These are phyloP conservation scores for Ostrea edulis DNA, from an alignment of 1,140 invertebrate species.

Conservation along the genomic window DNA sequence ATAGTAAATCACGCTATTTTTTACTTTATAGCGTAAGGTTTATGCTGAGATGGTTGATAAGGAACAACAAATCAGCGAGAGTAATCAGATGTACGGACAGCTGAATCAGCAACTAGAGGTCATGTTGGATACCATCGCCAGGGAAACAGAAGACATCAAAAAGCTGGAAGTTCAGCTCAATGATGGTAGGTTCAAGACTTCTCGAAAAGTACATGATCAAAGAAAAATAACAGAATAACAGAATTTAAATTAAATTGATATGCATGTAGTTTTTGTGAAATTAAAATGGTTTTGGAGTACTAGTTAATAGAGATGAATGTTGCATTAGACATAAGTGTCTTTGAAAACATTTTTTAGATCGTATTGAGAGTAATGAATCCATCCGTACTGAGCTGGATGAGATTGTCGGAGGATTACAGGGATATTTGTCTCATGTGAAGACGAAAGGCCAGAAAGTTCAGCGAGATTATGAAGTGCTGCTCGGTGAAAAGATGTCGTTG, in stretches of 20 bases:
- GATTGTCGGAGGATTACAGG: constrained; percentile 73
- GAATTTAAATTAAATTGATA: neutral
- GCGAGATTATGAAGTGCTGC: constrained; percentile 69
- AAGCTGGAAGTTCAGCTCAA: constrained; percentile 73
- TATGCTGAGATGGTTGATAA: constrained; percentile 73
- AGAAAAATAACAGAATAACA: neutral
- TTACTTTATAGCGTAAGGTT: constrained; percentile 17
- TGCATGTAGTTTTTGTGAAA: neutral
- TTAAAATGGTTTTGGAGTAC: neutral
- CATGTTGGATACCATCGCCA: constrained; percentile 72
- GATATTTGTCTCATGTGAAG: constrained; percentile 72
- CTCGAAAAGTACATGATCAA: neutral
- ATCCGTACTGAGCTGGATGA: constrained; percentile 74
- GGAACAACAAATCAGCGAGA: constrained; percentile 73
- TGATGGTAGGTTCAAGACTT: constrained; percentile 62
- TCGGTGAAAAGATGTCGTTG: constrained; percentile 68
- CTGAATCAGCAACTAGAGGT: constrained; percentile 72
- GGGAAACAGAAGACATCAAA: constrained; percentile 75
- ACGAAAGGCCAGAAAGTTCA: constrained; percentile 69
- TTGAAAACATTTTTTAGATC: constrained; percentile 61
- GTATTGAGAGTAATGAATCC: constrained; percentile 72
- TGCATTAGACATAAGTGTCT: neutral
- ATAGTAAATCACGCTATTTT: constrained; percentile 62
- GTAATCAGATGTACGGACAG: constrained; percentile 69
- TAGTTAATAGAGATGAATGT: neutral